Evolutionary conservation across 1,140 invertebrate species (phyloP).

Genomic region (Camponotus floridanus): DNA sequence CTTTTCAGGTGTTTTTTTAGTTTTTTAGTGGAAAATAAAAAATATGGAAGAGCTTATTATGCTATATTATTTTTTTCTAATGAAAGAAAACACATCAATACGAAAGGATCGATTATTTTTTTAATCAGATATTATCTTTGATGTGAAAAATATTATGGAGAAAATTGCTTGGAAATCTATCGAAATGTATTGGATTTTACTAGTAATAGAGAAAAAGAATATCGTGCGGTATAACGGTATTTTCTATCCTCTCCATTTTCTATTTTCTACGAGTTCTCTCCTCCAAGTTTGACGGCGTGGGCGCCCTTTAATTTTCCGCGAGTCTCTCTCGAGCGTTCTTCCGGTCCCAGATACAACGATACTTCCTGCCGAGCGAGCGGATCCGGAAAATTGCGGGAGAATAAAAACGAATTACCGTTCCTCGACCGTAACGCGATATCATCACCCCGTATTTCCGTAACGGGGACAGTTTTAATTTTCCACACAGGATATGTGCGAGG

Average conservation of each 20-base stretch:
- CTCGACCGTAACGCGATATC: not conserved
- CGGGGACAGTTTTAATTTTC: slow-evolving; percentile 46
- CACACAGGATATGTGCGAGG: not conserved
- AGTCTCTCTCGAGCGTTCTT: slow-evolving; percentile 2
- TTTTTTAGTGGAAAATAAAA: not conserved
- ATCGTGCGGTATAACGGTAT: not conserved
- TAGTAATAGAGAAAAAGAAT: not conserved
- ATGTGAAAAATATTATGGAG: not conserved
- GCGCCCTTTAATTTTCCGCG: not conserved
- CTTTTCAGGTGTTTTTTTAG: not conserved
- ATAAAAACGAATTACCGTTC: slow-evolving; percentile 39
- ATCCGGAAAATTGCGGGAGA: slow-evolving; percentile 16
- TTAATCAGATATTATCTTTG: not conserved
- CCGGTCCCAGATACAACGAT: not conserved
- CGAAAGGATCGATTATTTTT: not conserved
- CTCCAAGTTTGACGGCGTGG: not conserved
- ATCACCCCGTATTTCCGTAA: not conserved
- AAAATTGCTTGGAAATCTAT: not conserved
- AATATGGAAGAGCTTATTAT: too few species aligned
- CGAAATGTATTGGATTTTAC: not conserved
- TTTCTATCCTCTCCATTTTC: not conserved
- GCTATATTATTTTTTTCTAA: too few species aligned
- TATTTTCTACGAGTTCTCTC: not conserved
- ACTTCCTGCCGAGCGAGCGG: not conserved
- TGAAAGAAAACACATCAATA: too few species aligned